These are phyloP conservation scores for Andrena bicolor DNA, from an alignment of 2,888 invertebrate genomes.

Conservation along the genomic window DNA sequence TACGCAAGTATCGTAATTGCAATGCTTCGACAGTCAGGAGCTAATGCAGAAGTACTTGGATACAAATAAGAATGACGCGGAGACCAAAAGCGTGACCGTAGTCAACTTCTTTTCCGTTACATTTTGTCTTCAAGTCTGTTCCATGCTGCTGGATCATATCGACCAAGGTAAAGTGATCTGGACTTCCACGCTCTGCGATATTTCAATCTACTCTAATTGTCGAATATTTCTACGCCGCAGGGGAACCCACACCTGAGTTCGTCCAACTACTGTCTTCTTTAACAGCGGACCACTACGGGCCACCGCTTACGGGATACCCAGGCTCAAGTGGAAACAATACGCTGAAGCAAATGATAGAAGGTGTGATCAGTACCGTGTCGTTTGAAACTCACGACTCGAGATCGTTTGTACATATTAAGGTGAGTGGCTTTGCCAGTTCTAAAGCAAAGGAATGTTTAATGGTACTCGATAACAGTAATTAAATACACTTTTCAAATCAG, in stretches of 20 bases:
- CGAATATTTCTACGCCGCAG: conserved; percentile 62
- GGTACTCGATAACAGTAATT: neutral
- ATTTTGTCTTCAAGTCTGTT: conserved; percentile 81
- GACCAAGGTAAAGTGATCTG: conserved; percentile 77
- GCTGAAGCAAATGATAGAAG: conserved; percentile 82
- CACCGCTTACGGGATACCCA: conserved; percentile 81
- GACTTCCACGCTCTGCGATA: neutral
- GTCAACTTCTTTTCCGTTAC: conserved; percentile 80
- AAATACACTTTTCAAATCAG: conserved; percentile 38
- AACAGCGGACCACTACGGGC: conserved; percentile 81
- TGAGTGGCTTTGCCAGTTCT: conserved; percentile 49
- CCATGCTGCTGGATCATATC: conserved; percentile 79
- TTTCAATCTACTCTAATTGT: neutral
- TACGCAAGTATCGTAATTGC: neutral
- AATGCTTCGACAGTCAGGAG: conserved; percentile 60
- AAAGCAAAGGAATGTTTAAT: neutral
- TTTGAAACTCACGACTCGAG: conserved; percentile 79
- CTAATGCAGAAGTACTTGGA: conserved; percentile 73
- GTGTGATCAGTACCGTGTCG: conserved; percentile 80
- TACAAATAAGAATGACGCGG: conserved; percentile 66
- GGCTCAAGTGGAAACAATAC: conserved; percentile 81
- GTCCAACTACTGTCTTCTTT: conserved; percentile 80
- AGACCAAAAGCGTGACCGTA: conserved; percentile 63
- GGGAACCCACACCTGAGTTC: conserved; percentile 79
- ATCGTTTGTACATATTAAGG: conserved; percentile 83